These are phyloP conservation scores for Symphodus melops DNA, from an alignment of 2,113 vertebrate species.

Conservation along the genomic window DNA sequence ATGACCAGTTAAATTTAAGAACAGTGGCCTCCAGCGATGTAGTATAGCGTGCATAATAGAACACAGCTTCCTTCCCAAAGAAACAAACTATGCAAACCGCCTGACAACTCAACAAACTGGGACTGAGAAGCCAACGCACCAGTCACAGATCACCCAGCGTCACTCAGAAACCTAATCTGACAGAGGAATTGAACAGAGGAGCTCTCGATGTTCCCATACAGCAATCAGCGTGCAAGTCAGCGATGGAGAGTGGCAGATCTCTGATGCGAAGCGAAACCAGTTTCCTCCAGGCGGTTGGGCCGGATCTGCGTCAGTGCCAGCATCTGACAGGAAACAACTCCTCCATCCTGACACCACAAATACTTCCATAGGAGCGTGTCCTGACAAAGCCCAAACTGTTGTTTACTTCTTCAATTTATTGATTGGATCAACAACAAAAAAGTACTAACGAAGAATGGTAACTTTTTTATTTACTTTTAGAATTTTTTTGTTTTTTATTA, in stretches of 20 bases:
- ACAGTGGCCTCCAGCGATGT: neutral
- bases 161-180: conserved; percentile 41
- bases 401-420: neutral
- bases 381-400: conserved; percentile 8
- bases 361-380: conserved; percentile 20
- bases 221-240: conserved; percentile 48
- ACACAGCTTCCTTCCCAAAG: neutral
- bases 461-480: neutral
- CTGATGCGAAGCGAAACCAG: conserved; percentile 65
- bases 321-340: conserved; percentile 51
- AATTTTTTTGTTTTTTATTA: neutral
- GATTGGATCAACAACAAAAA: neutral
- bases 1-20: conserved; percentile 3
- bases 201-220: conserved; percentile 63
- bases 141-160: conserved; percentile 34
- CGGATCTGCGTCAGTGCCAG: conserved; percentile 65
- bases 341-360: conserved; percentile 35
- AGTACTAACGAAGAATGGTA: neutral
- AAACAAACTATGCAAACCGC: neutral
- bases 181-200: conserved; percentile 59
- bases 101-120: neutral
- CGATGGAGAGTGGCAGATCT: conserved; percentile 74
- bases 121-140: neutral
- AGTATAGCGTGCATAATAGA: neutral
- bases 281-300: conserved; percentile 62